Evolutionary conservation across 1,140 invertebrate species (phyloP).

Genomic region (Physella acuta): DNA sequence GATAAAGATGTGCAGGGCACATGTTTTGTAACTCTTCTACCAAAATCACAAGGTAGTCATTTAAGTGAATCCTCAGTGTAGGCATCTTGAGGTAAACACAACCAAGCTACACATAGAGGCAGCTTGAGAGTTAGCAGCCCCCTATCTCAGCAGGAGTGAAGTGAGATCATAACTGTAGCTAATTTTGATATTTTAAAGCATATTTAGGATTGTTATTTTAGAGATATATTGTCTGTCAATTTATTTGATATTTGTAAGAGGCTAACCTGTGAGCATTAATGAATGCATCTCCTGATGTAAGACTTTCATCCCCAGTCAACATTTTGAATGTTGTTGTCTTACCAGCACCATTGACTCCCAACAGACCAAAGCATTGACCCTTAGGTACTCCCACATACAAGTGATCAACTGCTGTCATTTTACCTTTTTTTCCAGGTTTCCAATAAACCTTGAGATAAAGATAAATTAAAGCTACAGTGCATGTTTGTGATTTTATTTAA

Average conservation of each 20-base stretch:
- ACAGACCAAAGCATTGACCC: slow-evolving; percentile 82
- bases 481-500: too few relatives aligned
- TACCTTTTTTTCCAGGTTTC: slow-evolving; percentile 37
- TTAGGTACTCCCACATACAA: slow-evolving; percentile 72
- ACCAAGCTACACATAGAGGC: not conserved
- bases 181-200: not conserved
- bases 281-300: slow-evolving; percentile 68
- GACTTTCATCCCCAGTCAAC: slow-evolving; percentile 70
- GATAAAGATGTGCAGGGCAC: too few relatives aligned
- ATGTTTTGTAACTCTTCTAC: too few relatives aligned
- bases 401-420: slow-evolving; percentile 68
- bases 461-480: too few relatives aligned
- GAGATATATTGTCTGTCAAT: too few relatives aligned
- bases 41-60: too few relatives aligned
- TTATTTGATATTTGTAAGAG: too few relatives aligned
- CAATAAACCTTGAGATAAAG: slow-evolving; percentile 37
- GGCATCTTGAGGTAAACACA: too few relatives aligned
- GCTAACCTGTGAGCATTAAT: slow-evolving; percentile 56
- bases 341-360: slow-evolving; percentile 83
- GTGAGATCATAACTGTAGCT: too few relatives aligned
- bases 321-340: slow-evolving; percentile 87
- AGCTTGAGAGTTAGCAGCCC: too few relatives aligned
- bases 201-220: not conserved
- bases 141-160: too few relatives aligned
- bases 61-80: too few relatives aligned